Percentiles rank a stretch among this genome's conserved stretches.
Evolutionary conservation across 37 sponge, comb jelly and placozoan genomes (phyloP).

Genomic region (Halichondria panicea): DNA sequence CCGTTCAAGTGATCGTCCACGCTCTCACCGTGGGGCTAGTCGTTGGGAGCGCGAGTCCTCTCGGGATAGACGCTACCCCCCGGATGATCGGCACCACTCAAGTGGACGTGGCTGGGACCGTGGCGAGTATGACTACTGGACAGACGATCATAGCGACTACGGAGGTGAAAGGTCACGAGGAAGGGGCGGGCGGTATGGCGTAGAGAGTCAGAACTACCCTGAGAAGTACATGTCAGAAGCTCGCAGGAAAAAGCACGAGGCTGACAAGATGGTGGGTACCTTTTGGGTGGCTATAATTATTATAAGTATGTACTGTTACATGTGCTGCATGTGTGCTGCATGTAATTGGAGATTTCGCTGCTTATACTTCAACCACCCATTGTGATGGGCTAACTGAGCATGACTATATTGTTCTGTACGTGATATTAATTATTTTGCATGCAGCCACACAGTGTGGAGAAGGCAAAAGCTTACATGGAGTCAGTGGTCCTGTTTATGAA

Average conservation of each 20-base stretch:
- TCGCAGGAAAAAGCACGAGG: constrained; percentile 39
- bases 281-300: neutral
- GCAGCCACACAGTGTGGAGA: constrained; percentile 37
- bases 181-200: neutral
- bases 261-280: constrained; percentile 38
- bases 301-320: neutral
- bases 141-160: neutral
- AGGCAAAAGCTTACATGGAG: constrained; percentile 62
- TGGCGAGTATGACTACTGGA: constrained; percentile 36
- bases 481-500: constrained; percentile 58
- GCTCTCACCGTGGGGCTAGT: neutral
- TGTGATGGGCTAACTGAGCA: neutral
- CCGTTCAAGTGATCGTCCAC: too few species aligned
- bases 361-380: neutral
- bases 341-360: constrained; percentile 1
- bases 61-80: neutral
- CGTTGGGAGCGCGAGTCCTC: neutral
- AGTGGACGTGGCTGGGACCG: neutral
- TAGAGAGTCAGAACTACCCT: too few species aligned
- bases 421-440: neutral
- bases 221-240: constrained; percentile 54
- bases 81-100: neutral
- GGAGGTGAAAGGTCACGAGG: neutral
- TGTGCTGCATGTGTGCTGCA: constrained; percentile 1
- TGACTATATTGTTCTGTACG: neutral